These are phyloP conservation scores for Pseudomyrmex gracilis DNA, from an alignment of 1,140 invertebrate genomes.

Conservation along the genomic window DNA sequence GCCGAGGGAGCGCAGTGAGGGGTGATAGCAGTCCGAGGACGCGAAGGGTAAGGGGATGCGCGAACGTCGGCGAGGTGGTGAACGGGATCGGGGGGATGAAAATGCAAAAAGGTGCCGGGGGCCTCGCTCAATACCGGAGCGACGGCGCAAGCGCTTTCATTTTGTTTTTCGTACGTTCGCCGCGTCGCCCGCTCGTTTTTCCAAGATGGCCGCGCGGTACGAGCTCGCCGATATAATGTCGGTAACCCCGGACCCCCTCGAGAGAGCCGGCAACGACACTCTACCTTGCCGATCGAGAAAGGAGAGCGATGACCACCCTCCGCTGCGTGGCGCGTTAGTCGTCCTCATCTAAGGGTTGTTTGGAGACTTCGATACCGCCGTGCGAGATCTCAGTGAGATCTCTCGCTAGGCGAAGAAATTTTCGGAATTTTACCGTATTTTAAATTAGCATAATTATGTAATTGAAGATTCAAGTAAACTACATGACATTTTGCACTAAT, in stretches of 20 bases:
- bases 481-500: not conserved
- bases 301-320: constrained; percentile 43
- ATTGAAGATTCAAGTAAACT: constrained; percentile 3
- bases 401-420: not conserved
- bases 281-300: constrained; percentile 78
- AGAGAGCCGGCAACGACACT: constrained; percentile 28
- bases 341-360: constrained; percentile 35
- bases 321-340: constrained; percentile 74
- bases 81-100: constrained; percentile 68
- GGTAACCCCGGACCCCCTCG: constrained; percentile 75
- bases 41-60: constrained; percentile 47
- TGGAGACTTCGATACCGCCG: constrained; percentile 70
- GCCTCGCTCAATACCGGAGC: constrained; percentile 81
- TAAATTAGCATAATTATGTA: not conserved
- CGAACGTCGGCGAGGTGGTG: constrained; percentile 61
- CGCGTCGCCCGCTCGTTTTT: constrained; percentile 78
- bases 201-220: constrained; percentile 79
- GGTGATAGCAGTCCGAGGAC: constrained; percentile 44
- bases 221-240: constrained; percentile 64
- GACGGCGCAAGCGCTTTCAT: constrained; percentile 84
- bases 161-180: constrained; percentile 82
- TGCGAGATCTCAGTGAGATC: constrained; percentile 33
- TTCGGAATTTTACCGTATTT: not conserved
- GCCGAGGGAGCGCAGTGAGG: constrained; percentile 51
- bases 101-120: constrained; percentile 81